Conservation (phyloP, 2,888 invertebrate genomes). For the Drosophila niveifrons region DNA sequence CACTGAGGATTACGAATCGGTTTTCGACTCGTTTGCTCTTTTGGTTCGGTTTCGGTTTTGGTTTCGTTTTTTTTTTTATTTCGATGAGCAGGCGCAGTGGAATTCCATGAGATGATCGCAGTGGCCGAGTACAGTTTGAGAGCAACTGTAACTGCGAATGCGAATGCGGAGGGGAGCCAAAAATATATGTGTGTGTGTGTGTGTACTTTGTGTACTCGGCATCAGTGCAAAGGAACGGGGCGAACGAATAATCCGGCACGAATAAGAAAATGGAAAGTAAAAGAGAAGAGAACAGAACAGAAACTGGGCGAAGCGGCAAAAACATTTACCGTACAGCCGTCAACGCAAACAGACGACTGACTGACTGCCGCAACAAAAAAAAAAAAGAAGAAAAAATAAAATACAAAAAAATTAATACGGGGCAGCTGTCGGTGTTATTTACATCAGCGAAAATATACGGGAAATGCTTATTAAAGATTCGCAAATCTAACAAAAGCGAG, state of each 20-base stretch:
- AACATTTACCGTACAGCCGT: slow-evolving; percentile 73
- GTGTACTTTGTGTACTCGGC: slow-evolving; percentile 17
- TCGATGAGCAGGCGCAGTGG: slow-evolving; percentile 32
- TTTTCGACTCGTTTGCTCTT: slow-evolving; percentile 19
- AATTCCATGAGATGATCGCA: slow-evolving; percentile 64
- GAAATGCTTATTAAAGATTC: slow-evolving; percentile 1
- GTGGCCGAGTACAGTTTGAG: slow-evolving; percentile 55
- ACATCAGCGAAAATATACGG: slow-evolving; percentile 15
- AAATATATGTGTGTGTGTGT: slow-evolving; percentile 33
- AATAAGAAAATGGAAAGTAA: slow-evolving; percentile 75
- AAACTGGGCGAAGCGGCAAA: slow-evolving; percentile 43
- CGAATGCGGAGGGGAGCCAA: slow-evolving; percentile 36
- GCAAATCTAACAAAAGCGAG: background rate
- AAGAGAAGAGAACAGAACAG: slow-evolving; percentile 50
- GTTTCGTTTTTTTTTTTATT: background rate
- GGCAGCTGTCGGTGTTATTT: slow-evolving; percentile 16
- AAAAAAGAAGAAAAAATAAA: too few relatives aligned
- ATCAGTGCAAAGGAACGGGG: slow-evolving; percentile 40
- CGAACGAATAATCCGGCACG: slow-evolving; percentile 8
- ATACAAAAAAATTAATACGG: slow-evolving; percentile 9
- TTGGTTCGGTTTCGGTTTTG: background rate
- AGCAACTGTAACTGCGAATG: slow-evolving; percentile 54
- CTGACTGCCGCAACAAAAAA: too few relatives aligned
- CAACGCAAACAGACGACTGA: slow-evolving; percentile 70
- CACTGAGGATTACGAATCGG: slow-evolving; percentile 18